Percentiles rank a stretch among this genome's conserved stretches.
Conservation (phyloP, 1,140 invertebrate genomes). For the Diabrotica virgifera region DNA sequence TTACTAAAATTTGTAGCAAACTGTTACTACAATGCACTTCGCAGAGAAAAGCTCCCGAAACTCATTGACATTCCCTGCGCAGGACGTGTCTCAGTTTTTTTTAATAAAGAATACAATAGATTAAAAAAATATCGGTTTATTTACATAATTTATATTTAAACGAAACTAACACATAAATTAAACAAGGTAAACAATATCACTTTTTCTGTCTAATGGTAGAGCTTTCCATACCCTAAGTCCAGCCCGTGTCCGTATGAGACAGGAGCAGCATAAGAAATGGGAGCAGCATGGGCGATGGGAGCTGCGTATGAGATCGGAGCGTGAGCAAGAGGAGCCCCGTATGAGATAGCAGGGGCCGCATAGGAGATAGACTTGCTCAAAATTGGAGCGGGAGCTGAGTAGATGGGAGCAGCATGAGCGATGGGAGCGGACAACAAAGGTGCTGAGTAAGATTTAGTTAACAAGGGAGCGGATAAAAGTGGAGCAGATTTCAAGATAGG, state of each 20-base stretch:
- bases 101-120: constrained; percentile 13
- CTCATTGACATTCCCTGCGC: no score
- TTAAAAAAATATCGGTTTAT: constrained; percentile 16
- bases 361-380: background rate
- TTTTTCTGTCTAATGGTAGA: constrained; percentile 9
- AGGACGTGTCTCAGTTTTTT: no score
- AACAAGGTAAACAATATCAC: constrained; percentile 16
- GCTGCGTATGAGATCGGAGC: constrained; percentile 13
- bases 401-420: constrained; percentile 18
- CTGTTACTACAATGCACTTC: no score
- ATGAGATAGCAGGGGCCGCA: constrained; percentile 14
- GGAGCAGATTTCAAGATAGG: constrained; percentile 21
- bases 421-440: constrained; percentile 23
- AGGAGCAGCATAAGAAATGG: constrained; percentile 8
- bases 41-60: no score
- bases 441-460: constrained; percentile 4
- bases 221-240: constrained; percentile 18
- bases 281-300: constrained; percentile 21
- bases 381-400: constrained; percentile 22
- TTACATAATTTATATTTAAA: constrained; percentile 1
- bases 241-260: constrained; percentile 18
- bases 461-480: no score
- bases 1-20: no score
- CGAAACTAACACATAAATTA: background rate
- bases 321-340: constrained; percentile 6